Percentiles rank a stretch among this genome's conserved stretches.
phyloP scores from a whole-genome alignment of 2,113 vertebrate genomes.

The Tragelaphus strepsiceros region DNA sequence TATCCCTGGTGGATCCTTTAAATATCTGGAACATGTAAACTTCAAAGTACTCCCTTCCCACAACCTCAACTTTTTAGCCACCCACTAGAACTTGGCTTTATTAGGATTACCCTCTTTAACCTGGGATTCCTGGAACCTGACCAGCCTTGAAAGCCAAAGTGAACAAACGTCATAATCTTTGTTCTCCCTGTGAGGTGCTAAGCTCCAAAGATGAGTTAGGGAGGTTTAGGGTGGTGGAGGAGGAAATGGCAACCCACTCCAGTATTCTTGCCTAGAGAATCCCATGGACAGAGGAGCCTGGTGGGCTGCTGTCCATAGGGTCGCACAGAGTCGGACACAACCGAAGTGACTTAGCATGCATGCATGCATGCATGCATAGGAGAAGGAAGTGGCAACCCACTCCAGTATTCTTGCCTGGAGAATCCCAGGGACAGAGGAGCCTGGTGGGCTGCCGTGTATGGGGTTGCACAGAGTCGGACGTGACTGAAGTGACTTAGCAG shows the following conservation, averaged over 20 bases:
- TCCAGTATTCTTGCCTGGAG: neutral
- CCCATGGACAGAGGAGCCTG: neutral
- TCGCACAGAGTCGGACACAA: fast-evolving
- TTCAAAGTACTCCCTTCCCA: neutral
- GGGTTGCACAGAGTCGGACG: neutral
- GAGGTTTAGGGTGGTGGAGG: neutral
- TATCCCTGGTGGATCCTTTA: neutral
- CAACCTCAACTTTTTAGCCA: neutral
- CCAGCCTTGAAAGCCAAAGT: neutral
- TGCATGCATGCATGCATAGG: neutral
- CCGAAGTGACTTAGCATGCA: neutral
- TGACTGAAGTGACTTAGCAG: neutral
- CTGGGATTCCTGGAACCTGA: neutral
- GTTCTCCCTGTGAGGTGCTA: neutral
- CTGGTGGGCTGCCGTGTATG: neutral
- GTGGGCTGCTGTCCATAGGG: neutral
- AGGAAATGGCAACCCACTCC: neutral
- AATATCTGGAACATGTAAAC: neutral
- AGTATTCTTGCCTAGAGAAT: neutral
- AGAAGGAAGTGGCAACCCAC: neutral
- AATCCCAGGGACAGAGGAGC: neutral
- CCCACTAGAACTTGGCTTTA: neutral
- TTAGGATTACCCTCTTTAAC: neutral
- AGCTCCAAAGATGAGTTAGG: neutral
- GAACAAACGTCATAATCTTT: neutral